Evolutionary conservation across 2,113 vertebrate genomes (phyloP).

Genomic region (Saimiri boliviensis): DNA sequence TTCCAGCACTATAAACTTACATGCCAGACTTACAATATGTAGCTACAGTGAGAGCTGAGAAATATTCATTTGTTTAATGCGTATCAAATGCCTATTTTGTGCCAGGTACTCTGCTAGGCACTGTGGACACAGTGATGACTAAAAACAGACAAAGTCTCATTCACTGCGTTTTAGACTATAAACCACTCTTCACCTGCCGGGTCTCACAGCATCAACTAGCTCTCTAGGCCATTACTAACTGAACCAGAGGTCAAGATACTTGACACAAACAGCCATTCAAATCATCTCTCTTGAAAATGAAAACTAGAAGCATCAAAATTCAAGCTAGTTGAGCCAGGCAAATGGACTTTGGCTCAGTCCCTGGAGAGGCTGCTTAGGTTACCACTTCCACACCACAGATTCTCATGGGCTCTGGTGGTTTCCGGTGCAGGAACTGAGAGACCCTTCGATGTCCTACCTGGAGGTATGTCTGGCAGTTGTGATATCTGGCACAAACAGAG

Average conservation of each 20-base stretch:
- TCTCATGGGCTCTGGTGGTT: conserved; percentile 55
- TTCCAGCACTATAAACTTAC: background rate
- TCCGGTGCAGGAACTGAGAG: background rate
- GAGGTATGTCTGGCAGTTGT: background rate
- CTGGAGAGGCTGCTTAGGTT: background rate
- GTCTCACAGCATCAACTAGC: background rate
- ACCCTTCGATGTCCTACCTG: conserved; percentile 15
- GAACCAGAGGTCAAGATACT: background rate
- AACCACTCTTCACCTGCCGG: no score
- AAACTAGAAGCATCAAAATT: background rate
- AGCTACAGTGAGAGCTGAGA: background rate
- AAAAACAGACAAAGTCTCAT: background rate
- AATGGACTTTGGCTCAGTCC: fast-evolving
- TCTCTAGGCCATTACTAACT: background rate
- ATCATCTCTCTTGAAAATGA: background rate
- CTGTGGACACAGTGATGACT: background rate
- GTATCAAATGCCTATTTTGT: background rate
- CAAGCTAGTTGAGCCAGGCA: background rate
- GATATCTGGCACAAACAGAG: background rate
- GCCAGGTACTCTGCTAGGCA: background rate
- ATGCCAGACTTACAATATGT: background rate
- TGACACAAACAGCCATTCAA: background rate
- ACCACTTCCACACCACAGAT: background rate
- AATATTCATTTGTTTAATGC: background rate
- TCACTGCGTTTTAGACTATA: no score